Conservation (phyloP, 2,888 invertebrate species). For the Galerucella pusilla region DNA sequence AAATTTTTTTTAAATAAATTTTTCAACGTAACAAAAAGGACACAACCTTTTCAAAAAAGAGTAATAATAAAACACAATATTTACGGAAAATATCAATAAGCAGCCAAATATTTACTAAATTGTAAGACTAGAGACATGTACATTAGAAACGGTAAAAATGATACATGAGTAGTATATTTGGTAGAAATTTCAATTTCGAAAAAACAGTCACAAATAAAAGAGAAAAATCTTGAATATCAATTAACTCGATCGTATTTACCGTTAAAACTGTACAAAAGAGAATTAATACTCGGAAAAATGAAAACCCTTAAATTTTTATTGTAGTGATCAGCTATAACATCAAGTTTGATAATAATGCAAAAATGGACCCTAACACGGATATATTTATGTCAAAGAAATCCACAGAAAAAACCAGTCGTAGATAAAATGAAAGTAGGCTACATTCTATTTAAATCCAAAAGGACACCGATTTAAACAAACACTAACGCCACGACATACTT, state of each 20-base stretch:
- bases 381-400: constrained; percentile 3
- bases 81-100: constrained; percentile 42
- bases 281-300: constrained; percentile 36
- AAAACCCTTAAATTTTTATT: constrained; percentile 14
- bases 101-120: constrained; percentile 48
- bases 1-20: constrained; percentile 23
- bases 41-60: constrained; percentile 27
- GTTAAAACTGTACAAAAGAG: constrained; percentile 7
- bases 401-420: not conserved
- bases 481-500: no score
- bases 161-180: not conserved
- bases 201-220: not conserved
- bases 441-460: no score
- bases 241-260: constrained; percentile 13
- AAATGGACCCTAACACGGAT: constrained; percentile 18
- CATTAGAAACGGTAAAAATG: constrained; percentile 30
- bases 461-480: no score
- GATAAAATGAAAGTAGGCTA: not conserved
- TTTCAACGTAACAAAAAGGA: constrained; percentile 29
- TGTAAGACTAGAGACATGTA: constrained; percentile 59
- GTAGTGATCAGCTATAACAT: not conserved
- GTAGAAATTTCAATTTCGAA: no score
- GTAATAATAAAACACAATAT: constrained; percentile 16
- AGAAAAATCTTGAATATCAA: not conserved
- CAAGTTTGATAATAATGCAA: constrained; percentile 20